Evolutionary conservation across 2,113 vertebrate genomes (phyloP).

Genomic region (Saimiri boliviensis): DNA sequence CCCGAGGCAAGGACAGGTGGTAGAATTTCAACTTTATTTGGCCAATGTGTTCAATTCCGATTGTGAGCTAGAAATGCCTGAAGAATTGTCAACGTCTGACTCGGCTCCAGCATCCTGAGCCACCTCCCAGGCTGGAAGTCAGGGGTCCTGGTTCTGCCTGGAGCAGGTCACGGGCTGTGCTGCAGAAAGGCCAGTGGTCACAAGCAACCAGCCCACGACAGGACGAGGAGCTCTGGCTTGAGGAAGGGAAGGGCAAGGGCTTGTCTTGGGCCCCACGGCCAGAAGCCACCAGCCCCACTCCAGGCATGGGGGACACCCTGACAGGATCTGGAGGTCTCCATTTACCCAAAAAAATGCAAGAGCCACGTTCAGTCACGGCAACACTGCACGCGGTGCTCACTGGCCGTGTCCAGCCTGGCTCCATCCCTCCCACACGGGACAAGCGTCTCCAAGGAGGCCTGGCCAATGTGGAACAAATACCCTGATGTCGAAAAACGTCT

Average conservation of each 20-base stretch:
- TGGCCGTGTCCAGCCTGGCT: background rate
- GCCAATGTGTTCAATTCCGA: constrained; percentile 92
- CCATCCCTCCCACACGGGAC: background rate
- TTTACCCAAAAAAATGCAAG: constrained; percentile 53
- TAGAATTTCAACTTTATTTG: constrained; percentile 95
- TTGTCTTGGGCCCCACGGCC: background rate
- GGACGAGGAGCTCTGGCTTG: background rate
- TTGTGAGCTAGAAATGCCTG: constrained; percentile 88
- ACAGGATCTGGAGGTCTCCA: background rate
- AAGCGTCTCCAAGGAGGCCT: constrained; percentile 46
- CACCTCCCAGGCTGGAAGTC: constrained; percentile 45
- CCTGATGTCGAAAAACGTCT: constrained; percentile 18
- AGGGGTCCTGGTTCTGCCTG: constrained; percentile 59
- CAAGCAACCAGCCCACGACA: constrained; percentile 30
- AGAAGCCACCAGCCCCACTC: background rate
- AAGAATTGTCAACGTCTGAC: constrained; percentile 63
- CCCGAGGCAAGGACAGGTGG: constrained; percentile 63
- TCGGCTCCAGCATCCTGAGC: constrained; percentile 50
- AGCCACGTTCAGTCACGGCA: background rate
- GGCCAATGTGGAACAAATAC: constrained; percentile 17
- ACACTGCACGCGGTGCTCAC: background rate
- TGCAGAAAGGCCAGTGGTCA: constrained; percentile 44
- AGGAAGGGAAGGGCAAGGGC: background rate
- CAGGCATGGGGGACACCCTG: background rate
- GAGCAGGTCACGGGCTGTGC: constrained; percentile 38